Evolutionary conservation across 2,888 invertebrate species (phyloP), one percentile per base, ranked within the genome.

Genomic region (Andrena bicolor): DNA sequence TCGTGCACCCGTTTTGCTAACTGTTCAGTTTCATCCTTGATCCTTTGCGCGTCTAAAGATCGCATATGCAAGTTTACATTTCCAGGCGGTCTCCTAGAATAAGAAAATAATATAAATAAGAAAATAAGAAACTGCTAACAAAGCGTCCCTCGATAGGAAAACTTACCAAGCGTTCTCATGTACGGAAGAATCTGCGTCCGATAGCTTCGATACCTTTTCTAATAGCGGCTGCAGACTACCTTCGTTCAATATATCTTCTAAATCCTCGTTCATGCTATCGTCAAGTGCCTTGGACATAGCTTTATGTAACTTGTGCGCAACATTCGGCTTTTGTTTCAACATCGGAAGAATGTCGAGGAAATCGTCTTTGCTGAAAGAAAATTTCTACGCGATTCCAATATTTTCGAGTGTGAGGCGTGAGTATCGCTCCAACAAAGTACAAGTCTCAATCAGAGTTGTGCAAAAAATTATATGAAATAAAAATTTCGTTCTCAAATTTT

Each of bases 41-140:
- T 91, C 71, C 66, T 86, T 23, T 87, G 76, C 0, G 86, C 90
- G 66, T 93, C 93, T 30, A 90, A 56, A 7, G 91, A 91, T 61
- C 91, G 80, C 48, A 93, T 41, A 77, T 93, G 93, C 7, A 86
- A 64, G 26, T 76, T 61, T 8, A 92, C 91, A 66, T 93, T 73
- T 16, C 93, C 92, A 0, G 93, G 93, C 32, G 93, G 93, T 76
- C 93, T 89, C 93, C 93, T 93, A 53, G 51, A 85, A 80, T 13
- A 28, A 60, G 13, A 53, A 13, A 61, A 58, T 23, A 0, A 65
- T 2, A 20, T 35, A 20, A 26, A 49, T 0, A 30, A n/a, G 26
- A 26, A 58, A 69, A 56, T 48, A 30, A 58, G 23, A n/a, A 58
- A 64, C 28, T 26, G 5, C 2, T 0, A 49, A 5, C 13, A 41